Evolutionary conservation across 2,888 invertebrate species (phyloP).

Genomic region (Linnaemya vulpina): DNA sequence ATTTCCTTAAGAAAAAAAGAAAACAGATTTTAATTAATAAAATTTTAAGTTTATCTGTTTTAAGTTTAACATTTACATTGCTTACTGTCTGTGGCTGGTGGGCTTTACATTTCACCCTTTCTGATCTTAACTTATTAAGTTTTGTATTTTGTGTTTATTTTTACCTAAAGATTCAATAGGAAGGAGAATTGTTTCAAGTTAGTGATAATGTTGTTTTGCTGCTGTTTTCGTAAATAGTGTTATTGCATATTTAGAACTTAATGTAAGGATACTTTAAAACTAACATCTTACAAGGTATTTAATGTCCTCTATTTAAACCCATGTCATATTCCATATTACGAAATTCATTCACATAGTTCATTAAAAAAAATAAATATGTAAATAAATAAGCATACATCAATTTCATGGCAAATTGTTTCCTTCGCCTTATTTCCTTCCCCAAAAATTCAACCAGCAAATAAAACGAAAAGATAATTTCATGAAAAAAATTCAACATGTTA

Average conservation of each 20-base stretch:
- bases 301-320: neutral
- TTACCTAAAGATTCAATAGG: constrained; percentile 63
- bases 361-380: no score
- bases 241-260: constrained; percentile 40
- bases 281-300: neutral
- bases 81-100: constrained; percentile 56
- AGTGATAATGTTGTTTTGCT: constrained; percentile 39
- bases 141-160: constrained; percentile 46
- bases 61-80: constrained; percentile 62
- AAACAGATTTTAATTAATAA: constrained; percentile 72
- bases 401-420: no score
- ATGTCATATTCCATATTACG: no score
- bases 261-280: neutral
- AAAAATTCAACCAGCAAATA: no score
- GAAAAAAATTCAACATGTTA: no score
- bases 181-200: constrained; percentile 61
- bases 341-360: no score
- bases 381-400: no score
- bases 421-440: no score
- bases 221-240: constrained; percentile 7
- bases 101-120: constrained; percentile 53
- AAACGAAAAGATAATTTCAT: no score
- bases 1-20: constrained; percentile 73
- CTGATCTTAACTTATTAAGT: constrained; percentile 38
- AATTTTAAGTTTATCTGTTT: constrained; percentile 51